Conservation (phyloP, 2,797 vertebrate genomes). For the Falco berigora region DNA sequence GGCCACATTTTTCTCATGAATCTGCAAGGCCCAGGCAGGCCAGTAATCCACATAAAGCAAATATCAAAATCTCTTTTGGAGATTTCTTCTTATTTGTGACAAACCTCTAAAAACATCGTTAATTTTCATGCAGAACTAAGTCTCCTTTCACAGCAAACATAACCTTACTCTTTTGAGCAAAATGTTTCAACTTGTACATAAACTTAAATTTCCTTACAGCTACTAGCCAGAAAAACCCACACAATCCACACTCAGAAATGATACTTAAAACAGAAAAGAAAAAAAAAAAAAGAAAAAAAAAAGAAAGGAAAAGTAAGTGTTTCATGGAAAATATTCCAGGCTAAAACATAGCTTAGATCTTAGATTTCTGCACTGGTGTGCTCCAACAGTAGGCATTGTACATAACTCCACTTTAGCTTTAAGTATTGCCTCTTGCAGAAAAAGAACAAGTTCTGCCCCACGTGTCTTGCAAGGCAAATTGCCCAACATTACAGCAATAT, state of each 20-base stretch:
- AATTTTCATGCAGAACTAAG: background rate
- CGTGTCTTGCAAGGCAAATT: background rate
- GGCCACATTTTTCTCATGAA: background rate
- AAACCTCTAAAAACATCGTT: background rate
- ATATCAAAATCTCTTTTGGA: background rate
- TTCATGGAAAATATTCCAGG: background rate
- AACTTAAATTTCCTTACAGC: background rate
- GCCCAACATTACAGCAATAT: conserved; percentile 41
- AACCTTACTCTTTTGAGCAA: background rate
- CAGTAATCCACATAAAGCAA: background rate
- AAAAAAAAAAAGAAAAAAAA: too few species aligned
- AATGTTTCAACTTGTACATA: background rate
- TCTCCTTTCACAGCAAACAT: background rate
- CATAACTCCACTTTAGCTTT: background rate
- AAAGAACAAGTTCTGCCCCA: background rate
- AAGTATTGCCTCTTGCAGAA: background rate
- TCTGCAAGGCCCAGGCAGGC: background rate
- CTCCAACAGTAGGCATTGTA: background rate
- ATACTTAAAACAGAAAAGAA: background rate
- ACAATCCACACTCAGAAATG: background rate
- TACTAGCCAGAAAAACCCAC: background rate
- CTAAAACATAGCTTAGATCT: background rate
- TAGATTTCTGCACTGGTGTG: background rate
- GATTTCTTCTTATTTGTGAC: background rate
- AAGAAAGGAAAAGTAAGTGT: background rate